phyloP scores from a whole-genome alignment of 2,113 vertebrate genomes.

The Xiphophorus maculatus region DNA sequence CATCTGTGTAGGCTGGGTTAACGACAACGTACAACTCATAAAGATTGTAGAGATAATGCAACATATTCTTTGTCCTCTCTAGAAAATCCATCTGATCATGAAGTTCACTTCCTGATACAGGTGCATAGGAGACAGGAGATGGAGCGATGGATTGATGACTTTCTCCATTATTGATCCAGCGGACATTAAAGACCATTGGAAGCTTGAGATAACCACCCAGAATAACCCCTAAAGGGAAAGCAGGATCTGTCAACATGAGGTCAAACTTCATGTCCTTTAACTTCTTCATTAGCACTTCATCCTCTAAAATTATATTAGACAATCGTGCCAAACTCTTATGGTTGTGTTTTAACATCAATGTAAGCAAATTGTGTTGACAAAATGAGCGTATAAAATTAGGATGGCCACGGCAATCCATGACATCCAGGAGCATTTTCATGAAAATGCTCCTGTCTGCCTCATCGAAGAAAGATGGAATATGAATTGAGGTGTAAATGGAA shows the following conservation, averaged over 20 bases:
- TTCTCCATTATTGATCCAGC: constrained; percentile 77
- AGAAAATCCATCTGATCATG: constrained; percentile 72
- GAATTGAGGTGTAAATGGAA: constrained; percentile 53
- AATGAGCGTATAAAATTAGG: constrained; percentile 49
- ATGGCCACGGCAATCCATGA: constrained; percentile 44
- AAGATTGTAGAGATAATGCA: constrained; percentile 56
- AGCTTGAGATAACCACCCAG: constrained; percentile 76
- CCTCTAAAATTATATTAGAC: constrained; percentile 60
- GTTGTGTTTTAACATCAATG: neutral
- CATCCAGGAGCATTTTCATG: constrained; percentile 46
- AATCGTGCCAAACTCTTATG: constrained; percentile 34
- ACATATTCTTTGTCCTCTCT: constrained; percentile 70
- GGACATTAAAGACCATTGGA: constrained; percentile 79
- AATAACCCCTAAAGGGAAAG: constrained; percentile 64
- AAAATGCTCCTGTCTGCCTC: constrained; percentile 42
- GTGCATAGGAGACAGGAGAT: constrained; percentile 76
- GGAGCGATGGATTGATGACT: constrained; percentile 69
- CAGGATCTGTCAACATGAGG: constrained; percentile 78
- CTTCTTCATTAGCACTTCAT: constrained; percentile 55
- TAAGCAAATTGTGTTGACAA: constrained; percentile 4
- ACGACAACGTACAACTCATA: constrained; percentile 54
- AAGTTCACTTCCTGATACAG: constrained; percentile 70
- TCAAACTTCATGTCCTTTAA: constrained; percentile 72
- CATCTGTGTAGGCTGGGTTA: constrained; percentile 61
- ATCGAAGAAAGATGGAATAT: constrained; percentile 33